Base-by-base conservation (phyloP, 2,888 invertebrate genomes). In the Oegoconia quadripuncta region DNA sequence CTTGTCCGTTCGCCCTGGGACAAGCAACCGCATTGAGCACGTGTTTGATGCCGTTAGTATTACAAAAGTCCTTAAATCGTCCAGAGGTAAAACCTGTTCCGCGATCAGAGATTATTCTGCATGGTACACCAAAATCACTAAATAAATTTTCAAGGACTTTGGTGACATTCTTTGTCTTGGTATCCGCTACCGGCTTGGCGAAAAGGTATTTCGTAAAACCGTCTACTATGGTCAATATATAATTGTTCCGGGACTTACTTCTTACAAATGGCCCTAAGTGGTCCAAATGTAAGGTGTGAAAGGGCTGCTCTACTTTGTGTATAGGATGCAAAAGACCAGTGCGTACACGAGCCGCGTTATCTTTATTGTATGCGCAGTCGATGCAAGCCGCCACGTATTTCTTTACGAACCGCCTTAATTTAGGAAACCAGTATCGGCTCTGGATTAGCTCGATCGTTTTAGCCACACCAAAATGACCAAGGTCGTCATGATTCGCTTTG, bases 221-320 rank as follows among this genome's bases (percentile, higher is more conserved):
- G 33, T 74, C 74, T 1, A 77, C 58, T 2, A 59, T 39, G 1
- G 52, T 62, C 13, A 79, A 38, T 15, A 48, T 37, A 26, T 74
- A 50, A 5, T 41, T 45, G 37, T 74, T 72, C n/a, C 55, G 56
- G 0, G 35, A 48, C 3, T 37, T 49, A 20, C 58, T 66, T n/a
- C 47, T 59, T 5, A 58, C 53, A 42, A 76, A 80, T 3, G 74
- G 75, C 2, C 76, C 74, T 2, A 79, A 36, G 43, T 80, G 77
- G 46, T 81, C 78, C 0, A 80, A 34, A 41, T 80, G 75, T 9
- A 80, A 17, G 0, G 69, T 74, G 32, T 76, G 60, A 23, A 84
- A 72, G 0, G 76, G 77, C 6, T 55, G 48, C 0, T 52, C 40
- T 5, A 60, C 49, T 38, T 79, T 78, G 9, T 60, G 57, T 14